Base-by-base conservation (phyloP, 2,888 invertebrate species). In the Steromphala cineraria region DNA sequence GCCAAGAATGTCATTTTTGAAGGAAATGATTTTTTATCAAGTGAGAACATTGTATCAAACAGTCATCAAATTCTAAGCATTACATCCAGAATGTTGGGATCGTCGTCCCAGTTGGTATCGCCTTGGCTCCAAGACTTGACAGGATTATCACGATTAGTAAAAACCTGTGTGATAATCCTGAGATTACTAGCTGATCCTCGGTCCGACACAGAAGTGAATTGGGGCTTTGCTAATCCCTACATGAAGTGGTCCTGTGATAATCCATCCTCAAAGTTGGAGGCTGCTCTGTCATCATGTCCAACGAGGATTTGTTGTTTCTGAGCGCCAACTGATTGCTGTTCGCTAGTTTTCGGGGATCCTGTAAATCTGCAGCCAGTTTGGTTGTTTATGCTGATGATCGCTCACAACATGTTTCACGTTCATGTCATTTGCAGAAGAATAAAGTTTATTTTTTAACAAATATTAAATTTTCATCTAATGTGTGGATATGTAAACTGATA, bases 151-250 rank as follows among this genome's bases (percentile, higher is more conserved):
- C 36, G 71, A 36, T 71, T 71, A 71, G 71, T 71, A 71, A 71
- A 71, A 71, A 71, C 71, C 71, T 71, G 71, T 71, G 40, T 71
- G 36, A 31, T 71, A 71, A 71, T 71, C 71, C 40, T 19, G 0
- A 36, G 71, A 71, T 71, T 71, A 71, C 31, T 17, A 36, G 17
- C 36, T 71, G 28, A 71, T 36, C 71, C 71, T 17, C 36, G n/a
- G 71, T 19, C 40, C 19, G 71, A 71, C 71, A 71, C 40, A 71
- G 40, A 71, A 71, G 71, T 71, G 71, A 71, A 71, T 71, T 71
- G 71, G 71, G 71, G 71, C 71, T 71, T 71, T 71, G 71, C 71
- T 71, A 71, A 71, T 71, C 71, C 71, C 71, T 71, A 71, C 71
- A 71, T 36, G 71, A 40, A 40, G 19, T 31, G 71, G 19, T 71